Evolutionary conservation across 37 sponge, comb jelly and placozoan genomes (phyloP), one percentile per base, ranked within the genome.

Genomic region (Agelas oroides): DNA sequence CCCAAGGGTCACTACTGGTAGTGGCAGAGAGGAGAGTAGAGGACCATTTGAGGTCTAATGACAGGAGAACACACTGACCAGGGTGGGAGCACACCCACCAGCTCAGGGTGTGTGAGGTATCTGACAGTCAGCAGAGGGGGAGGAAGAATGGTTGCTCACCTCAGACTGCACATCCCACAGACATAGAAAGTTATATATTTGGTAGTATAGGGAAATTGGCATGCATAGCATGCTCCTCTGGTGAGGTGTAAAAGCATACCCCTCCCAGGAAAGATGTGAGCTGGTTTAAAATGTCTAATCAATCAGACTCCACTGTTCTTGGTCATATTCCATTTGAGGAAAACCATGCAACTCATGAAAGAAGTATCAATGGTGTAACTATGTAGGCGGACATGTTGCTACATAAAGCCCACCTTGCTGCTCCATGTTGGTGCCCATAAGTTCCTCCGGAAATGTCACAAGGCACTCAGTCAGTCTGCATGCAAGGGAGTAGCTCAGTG

Each of bases 11-110:
- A 36, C 40, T 58, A 6, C 69, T 65, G 19, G 55, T n/a, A 28
- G 68, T 33, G 31, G 81, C 70, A n/a, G 68, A 52, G 24, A 55
- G 38, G 21, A 80, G 53, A 6, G 27, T 54, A 53, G 33, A 2
- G 31, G 74, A 62, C 92, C 92, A 92, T n/a, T 75, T 36, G 3
- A 68, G 33, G 27, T 92, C 89, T 24, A 92, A 62, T 0, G 93
- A 67, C n/a, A 92, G 73, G 16, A 85, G 30, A 23, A 81, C 85
- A 84, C 81, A 84, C 77, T 92, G 91, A 21, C 31, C 33, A 18
- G 80, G 39, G 54, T 80, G 34, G 18, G 63, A 32, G 71, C 28
- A 18, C 37, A 90, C 18, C 91, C 91, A 90, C 65, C 62, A 20
- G 65, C 74, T 17, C 13, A 89, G 36, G 52, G 59, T 73, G 16